These are phyloP conservation scores for Teleogryllus oceanicus DNA, from an alignment of 2,888 invertebrate species.

Conservation along the genomic window DNA sequence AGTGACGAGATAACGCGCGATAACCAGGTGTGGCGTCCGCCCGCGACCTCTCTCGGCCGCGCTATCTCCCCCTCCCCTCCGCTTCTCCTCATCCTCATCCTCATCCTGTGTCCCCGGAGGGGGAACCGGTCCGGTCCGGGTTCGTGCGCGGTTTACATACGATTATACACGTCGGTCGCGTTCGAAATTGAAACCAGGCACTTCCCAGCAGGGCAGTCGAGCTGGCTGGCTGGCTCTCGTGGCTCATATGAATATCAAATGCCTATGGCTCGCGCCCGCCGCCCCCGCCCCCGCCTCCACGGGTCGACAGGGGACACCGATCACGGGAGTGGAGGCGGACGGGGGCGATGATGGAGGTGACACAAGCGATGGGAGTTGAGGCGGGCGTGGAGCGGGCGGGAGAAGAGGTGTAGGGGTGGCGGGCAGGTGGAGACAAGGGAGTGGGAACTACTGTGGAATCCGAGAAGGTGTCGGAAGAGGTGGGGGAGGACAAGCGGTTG, in stretches of 20 bases:
- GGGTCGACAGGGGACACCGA: no score
- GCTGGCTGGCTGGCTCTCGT: not conserved
- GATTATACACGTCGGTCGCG: conserved; percentile 11
- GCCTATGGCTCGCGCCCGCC: not conserved
- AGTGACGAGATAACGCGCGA: not conserved
- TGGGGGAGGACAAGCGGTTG: no score
- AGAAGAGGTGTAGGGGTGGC: no score
- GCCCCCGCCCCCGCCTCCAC: not conserved
- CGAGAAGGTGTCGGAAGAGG: no score
- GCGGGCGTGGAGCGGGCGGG: no score
- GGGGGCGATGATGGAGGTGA: no score
- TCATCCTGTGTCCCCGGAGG: not conserved
- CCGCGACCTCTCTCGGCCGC: not conserved
- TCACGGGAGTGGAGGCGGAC: no score
- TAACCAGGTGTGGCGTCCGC: conserved; percentile 11
- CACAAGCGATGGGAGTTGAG: no score
- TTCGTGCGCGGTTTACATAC: not conserved
- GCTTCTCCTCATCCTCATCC: not conserved
- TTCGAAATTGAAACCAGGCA: conserved; percentile 9
- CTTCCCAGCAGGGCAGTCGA: not conserved
- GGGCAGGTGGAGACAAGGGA: no score
- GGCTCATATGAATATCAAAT: conserved; percentile 1
- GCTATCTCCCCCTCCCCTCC: not conserved
- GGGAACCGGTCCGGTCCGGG: not conserved
- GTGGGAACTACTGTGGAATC: no score